Base-by-base conservation (phyloP, 2,797 vertebrate species). In the Gymnocypris eckloni region DNA sequence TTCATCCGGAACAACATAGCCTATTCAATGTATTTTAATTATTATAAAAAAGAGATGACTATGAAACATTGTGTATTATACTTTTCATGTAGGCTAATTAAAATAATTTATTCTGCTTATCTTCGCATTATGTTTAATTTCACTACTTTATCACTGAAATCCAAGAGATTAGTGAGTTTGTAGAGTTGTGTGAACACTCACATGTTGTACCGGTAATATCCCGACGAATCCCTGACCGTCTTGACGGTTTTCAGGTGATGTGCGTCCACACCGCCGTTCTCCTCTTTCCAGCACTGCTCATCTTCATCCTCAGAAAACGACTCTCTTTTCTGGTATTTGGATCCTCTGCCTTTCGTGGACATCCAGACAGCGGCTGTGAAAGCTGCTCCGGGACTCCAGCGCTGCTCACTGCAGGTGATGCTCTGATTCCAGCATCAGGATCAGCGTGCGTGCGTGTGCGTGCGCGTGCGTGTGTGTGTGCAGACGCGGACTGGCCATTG, bases 241-340 rank as follows among this genome's bases (percentile, higher is more conserved):
- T 80, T 86, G 48, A 78, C 75, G 16, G 89, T 84, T 71, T 86
- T 91, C 85, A 90, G 16, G 90, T 90, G 54, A 88, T 85, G 89
- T 86, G 89, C 84, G 80, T 89, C 90, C 90, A 91, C 80, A 78
- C 88, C 88, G 72, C 92, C 91, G 90, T 92, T 93, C 85, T 93
- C 91, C 82, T 91, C 89, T 86, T 91, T 92, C 86, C 88, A 88
- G 72, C 88, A 71, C 80, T 86, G 89, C 76, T 90, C 90, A 83
- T 89, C 91, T 75, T 92, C 90, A 48, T 90, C 87, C 85, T 88
- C 91, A n/a, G 89, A 90, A 45, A 91, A 90, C 15, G 91, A 92
- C 20, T 86, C 87, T 82, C 86, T 79, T 81, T 87, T 87, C 33
- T 82, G 72, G 71, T 84, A 61, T 71, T 48, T 84, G 73, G 87